phyloP scores from a whole-genome alignment of 2,797 vertebrate genomes.

The Muscicapa striata region DNA sequence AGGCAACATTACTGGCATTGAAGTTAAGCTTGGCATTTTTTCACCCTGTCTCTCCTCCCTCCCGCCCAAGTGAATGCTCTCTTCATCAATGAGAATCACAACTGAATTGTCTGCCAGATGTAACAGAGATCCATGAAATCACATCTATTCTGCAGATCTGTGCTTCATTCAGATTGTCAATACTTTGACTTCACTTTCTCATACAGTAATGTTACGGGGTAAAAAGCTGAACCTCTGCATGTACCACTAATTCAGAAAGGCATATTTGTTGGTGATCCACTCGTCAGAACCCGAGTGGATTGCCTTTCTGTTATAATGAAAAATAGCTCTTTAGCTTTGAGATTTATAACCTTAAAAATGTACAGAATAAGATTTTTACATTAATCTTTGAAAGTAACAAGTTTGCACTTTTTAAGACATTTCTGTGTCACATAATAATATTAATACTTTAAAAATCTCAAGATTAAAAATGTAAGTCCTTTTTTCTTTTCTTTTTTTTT shows the following conservation, averaged over 20 bases:
- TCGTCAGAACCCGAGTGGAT: constrained; percentile 17
- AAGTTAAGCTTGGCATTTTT: constrained; percentile 51
- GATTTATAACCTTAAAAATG: constrained; percentile 53
- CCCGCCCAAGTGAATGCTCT: constrained; percentile 9
- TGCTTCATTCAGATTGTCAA: neutral
- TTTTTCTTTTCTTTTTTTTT: constrained; percentile 67
- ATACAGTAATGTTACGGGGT: neutral
- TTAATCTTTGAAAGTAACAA: constrained; percentile 61
- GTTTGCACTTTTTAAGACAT: constrained; percentile 60
- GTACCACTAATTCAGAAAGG: neutral
- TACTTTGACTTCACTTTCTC: constrained; percentile 17
- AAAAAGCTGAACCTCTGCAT: constrained; percentile 3
- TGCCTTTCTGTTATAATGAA: constrained; percentile 22
- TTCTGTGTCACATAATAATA: constrained; percentile 62
- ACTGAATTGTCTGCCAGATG: constrained; percentile 1
- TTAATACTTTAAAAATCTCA: constrained; percentile 73
- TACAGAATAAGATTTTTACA: constrained; percentile 33
- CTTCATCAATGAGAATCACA: constrained; percentile 52
- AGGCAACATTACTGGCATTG: neutral
- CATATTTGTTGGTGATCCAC: neutral
- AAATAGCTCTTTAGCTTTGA: constrained; percentile 24
- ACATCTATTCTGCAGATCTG: constrained; percentile 31
- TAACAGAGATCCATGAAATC: constrained; percentile 6
- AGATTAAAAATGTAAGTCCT: constrained; percentile 72
- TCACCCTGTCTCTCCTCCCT: neutral